Evolutionary conservation across 2,113 vertebrate genomes (phyloP), one percentile per base, ranked within the genome.

Genomic region (Spilogale gracilis): DNA sequence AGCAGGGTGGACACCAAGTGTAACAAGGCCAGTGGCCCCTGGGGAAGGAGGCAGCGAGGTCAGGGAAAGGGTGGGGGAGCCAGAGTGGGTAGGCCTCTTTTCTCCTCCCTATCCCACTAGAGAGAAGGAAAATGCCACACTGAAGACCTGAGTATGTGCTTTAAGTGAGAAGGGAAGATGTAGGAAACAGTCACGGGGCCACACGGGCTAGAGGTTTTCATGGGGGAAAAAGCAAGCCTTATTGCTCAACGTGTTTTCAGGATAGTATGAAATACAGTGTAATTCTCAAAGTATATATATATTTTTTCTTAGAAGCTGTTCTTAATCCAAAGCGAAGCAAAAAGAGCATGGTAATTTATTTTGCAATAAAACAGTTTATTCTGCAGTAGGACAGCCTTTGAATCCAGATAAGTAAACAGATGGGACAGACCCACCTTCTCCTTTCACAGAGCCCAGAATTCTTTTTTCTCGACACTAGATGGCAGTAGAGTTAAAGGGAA

Each of bases 401-500:
- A 88, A 52, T 89, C 17, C 30, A 74, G 67, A 48, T 54, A 69
- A 84, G 23, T 2, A 60, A 91, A 48, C 38, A 65, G 78, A 76
- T 18, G 69, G 54, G 12, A 38, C 8, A 38, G 38, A 38, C 20
- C 65, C 20, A 21, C 5, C 13, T 52, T 86, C 48, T 63, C 0
- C 80, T 88, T 80, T 86, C 0, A 12, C 10, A 27, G 52, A 32
- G 27, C 16, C 76, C 32, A 18, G 12, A 80, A 91, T 97, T 96
- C 56, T 83, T 48, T 83, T 87, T 84, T 69, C 18, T 95, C 2
- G 11, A 76, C 97, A 65, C 83, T 92, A 97, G 98, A 69, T 94
- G 98, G 97, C 95, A 97, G 88, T 73, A 85, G 38, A 97, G 65
- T 89, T 90, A 97, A 97, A 91, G 83, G 79, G 32, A 94, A 96